Evolutionary conservation across 2,888 invertebrate species (phyloP).

Genomic region (Melanophora roralis): DNA sequence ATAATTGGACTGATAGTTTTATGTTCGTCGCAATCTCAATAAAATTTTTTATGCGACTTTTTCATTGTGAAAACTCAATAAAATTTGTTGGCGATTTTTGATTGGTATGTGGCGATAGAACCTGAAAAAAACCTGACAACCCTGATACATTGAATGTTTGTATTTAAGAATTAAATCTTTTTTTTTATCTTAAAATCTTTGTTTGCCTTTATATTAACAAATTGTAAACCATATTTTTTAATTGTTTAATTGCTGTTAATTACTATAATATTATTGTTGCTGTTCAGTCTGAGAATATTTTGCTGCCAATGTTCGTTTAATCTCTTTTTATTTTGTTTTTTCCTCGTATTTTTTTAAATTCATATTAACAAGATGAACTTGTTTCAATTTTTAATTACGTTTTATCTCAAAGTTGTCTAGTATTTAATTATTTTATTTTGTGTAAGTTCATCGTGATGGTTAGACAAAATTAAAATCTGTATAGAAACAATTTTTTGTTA

Average conservation of each 20-base stretch:
- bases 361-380: slow-evolving; percentile 11
- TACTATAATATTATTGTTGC: slow-evolving; percentile 4
- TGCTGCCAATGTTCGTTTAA: neutral
- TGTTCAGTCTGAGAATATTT: neutral
- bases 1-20: too few relatives aligned
- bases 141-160: neutral
- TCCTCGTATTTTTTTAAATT: neutral
- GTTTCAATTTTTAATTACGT: slow-evolving; percentile 19
- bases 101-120: too few relatives aligned
- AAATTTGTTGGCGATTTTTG: too few relatives aligned
- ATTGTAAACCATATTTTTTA: neutral
- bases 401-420: slow-evolving; percentile 21
- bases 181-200: neutral
- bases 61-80: too few relatives aligned
- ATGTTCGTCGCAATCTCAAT: too few relatives aligned
- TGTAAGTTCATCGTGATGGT: slow-evolving; percentile 1
- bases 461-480: neutral
- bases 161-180: slow-evolving; percentile 22
- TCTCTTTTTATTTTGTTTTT: neutral
- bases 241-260: slow-evolving; percentile 32
- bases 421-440: neutral
- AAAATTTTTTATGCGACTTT: too few relatives aligned
- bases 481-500: neutral
- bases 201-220: neutral
- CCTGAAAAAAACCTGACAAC: too few relatives aligned